These are phyloP conservation scores for Drosophila quadrilineata DNA, from an alignment of 1,140 invertebrate genomes.

Conservation along the genomic window DNA sequence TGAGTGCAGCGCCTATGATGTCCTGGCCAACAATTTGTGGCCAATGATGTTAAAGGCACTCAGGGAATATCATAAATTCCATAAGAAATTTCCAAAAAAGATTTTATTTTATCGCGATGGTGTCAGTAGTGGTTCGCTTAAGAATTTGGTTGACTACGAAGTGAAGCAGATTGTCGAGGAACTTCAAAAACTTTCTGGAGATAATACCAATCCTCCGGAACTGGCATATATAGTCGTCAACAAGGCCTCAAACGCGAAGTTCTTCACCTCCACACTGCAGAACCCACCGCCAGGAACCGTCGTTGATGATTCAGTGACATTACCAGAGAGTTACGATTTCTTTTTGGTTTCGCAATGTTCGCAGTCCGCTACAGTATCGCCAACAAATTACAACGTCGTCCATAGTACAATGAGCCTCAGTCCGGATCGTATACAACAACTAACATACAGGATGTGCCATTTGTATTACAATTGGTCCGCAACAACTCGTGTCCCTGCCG, in stretches of 20 bases:
- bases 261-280: conserved; percentile 82
- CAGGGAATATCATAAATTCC: conserved; percentile 82
- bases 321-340: conserved; percentile 92
- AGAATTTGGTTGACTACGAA: conserved; percentile 83
- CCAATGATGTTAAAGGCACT: conserved; percentile 85
- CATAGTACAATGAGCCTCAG: conserved; percentile 84
- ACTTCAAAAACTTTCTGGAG: conserved; percentile 76
- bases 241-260: conserved; percentile 87
- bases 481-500: conserved; percentile 91
- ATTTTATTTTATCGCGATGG: conserved; percentile 91
- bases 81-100: conserved; percentile 81
- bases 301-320: conserved; percentile 92
- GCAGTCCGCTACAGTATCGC: conserved; percentile 89
- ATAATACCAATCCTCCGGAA: conserved; percentile 80
- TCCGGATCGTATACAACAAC: conserved; percentile 87
- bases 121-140: conserved; percentile 92
- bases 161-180: conserved; percentile 83
- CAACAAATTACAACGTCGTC: conserved; percentile 91
- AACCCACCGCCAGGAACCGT: conserved; percentile 91
- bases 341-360: conserved; percentile 91
- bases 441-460: conserved; percentile 92
- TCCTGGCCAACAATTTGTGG: conserved; percentile 86
- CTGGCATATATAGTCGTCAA: conserved; percentile 89
- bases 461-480: conserved; percentile 93
- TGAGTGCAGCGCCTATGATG: conserved; percentile 88